Conservation (phyloP, 2,113 vertebrate genomes). For the Coracopsis vasa region DNA sequence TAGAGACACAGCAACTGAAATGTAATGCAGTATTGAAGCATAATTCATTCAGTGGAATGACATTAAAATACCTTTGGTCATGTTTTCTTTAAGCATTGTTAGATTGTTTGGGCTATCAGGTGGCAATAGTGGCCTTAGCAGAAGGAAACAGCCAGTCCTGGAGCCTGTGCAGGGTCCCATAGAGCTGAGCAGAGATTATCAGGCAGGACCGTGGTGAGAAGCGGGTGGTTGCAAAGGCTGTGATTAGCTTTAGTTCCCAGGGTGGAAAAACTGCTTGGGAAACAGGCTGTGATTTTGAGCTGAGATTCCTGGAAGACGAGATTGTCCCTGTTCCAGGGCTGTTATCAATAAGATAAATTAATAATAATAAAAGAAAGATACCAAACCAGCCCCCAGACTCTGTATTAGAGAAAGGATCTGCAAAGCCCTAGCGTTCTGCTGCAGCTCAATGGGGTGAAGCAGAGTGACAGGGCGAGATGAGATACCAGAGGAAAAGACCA, state of each 20-base stretch:
- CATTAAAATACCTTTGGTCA: neutral
- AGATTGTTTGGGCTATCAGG: neutral
- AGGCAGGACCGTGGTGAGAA: neutral
- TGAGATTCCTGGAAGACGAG: neutral
- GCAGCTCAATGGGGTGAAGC: neutral
- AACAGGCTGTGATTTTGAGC: neutral
- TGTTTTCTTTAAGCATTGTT: neutral
- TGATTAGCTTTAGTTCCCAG: neutral
- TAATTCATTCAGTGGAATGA: neutral
- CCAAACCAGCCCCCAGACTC: neutral
- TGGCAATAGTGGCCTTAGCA: neutral
- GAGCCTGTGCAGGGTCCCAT: neutral
- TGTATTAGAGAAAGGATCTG: neutral
- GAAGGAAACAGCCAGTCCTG: neutral
- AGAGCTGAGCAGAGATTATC: neutral
- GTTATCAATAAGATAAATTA: neutral
- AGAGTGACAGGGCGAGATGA: neutral
- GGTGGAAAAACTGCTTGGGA: neutral
- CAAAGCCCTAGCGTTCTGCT: neutral
- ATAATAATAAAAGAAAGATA: neutral
- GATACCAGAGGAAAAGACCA: neutral
- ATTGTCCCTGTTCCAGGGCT: neutral
- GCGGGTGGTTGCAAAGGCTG: neutral
- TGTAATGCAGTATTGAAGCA: neutral
- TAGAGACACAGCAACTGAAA: fast-evolving